Conservation (phyloP, 1,140 invertebrate species). For the Drosophila biarmipes region DNA sequence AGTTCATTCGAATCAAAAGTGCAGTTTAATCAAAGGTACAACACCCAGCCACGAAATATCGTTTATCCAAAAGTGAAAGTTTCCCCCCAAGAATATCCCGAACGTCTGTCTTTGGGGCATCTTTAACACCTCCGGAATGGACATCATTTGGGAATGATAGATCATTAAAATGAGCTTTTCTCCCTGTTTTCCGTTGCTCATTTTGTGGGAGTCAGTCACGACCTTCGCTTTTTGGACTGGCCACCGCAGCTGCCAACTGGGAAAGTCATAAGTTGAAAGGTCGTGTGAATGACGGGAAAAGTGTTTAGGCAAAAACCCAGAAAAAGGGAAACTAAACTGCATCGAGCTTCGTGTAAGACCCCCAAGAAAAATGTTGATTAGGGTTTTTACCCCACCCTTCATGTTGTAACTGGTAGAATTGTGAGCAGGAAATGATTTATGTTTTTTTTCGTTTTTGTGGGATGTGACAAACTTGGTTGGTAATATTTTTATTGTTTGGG, state of each 20-base stretch:
- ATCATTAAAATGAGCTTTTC: slow-evolving; percentile 59
- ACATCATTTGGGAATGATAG: slow-evolving; percentile 59
- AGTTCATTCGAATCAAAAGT: slow-evolving; percentile 17
- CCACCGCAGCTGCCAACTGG: slow-evolving; percentile 43
- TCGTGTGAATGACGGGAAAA: slow-evolving; percentile 58
- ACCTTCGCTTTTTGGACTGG: slow-evolving; percentile 38
- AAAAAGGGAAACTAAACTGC: slow-evolving; percentile 52
- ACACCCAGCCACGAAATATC: slow-evolving; percentile 34
- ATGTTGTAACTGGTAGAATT: slow-evolving; percentile 28
- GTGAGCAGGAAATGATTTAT: slow-evolving; percentile 58
- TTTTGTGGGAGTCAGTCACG: slow-evolving; percentile 52
- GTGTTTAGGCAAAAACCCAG: slow-evolving; percentile 29
- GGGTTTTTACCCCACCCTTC: slow-evolving; percentile 8
- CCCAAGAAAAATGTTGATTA: slow-evolving; percentile 10
- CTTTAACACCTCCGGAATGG: slow-evolving; percentile 56
- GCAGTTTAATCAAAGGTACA: slow-evolving; percentile 30
- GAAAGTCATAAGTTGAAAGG: slow-evolving; percentile 63
- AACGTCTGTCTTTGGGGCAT: slow-evolving; percentile 45
- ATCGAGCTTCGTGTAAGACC: slow-evolving; percentile 33
- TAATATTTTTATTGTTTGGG: slow-evolving; percentile 3
- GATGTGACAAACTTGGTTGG: slow-evolving; percentile 38
- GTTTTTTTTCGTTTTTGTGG: slow-evolving; percentile 28
- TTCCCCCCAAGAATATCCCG: slow-evolving; percentile 35
- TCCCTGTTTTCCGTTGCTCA: slow-evolving; percentile 22
- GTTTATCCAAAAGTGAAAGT: slow-evolving; percentile 52